A percentile compares a stretch with the other conserved stretches of the same genome.
Evolutionary conservation across 1,140 invertebrate genomes (phyloP).

Genomic region (Bradysia coprophila): DNA sequence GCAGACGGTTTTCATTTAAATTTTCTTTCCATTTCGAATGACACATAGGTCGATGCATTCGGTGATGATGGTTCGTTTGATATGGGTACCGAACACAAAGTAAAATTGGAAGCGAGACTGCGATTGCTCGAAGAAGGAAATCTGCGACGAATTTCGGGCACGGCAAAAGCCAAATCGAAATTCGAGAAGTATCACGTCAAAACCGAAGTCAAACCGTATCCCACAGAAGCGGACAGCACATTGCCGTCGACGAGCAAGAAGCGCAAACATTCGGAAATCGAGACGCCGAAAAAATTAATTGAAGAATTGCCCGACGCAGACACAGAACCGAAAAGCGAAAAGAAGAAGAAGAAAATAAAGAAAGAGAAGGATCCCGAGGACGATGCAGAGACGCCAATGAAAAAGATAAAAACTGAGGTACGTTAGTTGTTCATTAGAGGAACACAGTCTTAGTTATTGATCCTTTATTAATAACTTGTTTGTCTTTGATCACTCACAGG

Average conservation of each 20-base stretch:
- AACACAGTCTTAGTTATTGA: no score
- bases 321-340: constrained; percentile 15
- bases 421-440: no score
- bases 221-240: constrained; percentile 36
- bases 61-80: constrained; percentile 70
- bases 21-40: no score
- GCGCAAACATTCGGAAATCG: constrained; percentile 26
- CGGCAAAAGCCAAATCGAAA: constrained; percentile 66
- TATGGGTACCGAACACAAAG: constrained; percentile 71
- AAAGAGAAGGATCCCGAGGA: constrained; percentile 15
- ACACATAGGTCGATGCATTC: constrained; percentile 60
- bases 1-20: no score
- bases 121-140: constrained; percentile 70
- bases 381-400: constrained; percentile 8
- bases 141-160: constrained; percentile 64
- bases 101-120: constrained; percentile 64
- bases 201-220: constrained; percentile 44
- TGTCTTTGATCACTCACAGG: no score
- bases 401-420: constrained; percentile 7
- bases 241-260: constrained; percentile 27
- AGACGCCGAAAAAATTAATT: constrained; percentile 16
- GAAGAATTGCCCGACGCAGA: constrained; percentile 9
- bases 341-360: constrained; percentile 26
- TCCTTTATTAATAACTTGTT: no score
- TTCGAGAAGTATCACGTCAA: constrained; percentile 83